Percentiles rank a stretch among this genome's conserved stretches.
These are phyloP conservation scores for Melanargia galathea DNA, from an alignment of 2,888 invertebrate genomes.

Conservation along the genomic window DNA sequence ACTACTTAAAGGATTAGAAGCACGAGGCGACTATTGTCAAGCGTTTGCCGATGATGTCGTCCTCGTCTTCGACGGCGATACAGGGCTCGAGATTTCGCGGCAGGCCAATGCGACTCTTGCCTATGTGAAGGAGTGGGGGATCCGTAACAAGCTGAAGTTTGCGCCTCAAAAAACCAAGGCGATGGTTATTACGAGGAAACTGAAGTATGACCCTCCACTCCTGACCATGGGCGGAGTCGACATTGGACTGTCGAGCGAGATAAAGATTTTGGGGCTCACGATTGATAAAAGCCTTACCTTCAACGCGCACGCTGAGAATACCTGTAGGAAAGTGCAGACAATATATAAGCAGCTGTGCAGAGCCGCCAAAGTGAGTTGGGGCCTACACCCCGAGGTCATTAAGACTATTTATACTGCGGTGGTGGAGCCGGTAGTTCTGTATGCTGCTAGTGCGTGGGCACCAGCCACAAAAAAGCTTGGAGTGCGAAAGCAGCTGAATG, in stretches of 20 bases:
- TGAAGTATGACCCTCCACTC: no score
- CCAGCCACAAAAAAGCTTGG: background rate
- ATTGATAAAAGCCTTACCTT: background rate
- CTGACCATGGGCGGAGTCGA: no score
- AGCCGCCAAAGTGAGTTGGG: constrained; percentile 13
- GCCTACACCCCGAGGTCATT: constrained; percentile 2
- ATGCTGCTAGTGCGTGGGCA: constrained; percentile 21
- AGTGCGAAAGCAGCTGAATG: background rate
- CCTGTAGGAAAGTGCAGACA: background rate
- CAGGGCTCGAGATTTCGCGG: background rate
- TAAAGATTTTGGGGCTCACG: background rate
- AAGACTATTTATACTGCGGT: constrained; percentile 13
- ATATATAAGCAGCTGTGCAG: constrained; percentile 7
- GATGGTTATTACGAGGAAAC: no score
- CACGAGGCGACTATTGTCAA: no score
- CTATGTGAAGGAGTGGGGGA: background rate
- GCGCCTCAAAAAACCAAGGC: no score
- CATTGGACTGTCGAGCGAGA: background rate
- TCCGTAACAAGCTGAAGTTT: background rate
- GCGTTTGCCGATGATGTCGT: no score
- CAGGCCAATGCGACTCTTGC: background rate
- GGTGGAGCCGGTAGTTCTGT: constrained; percentile 19
- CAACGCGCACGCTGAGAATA: background rate
- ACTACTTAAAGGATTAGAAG: no score
- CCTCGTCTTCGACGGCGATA: no score